Base-by-base conservation (phyloP, 2,113 vertebrate genomes). In the Onychostruthus taczanowskii region DNA sequence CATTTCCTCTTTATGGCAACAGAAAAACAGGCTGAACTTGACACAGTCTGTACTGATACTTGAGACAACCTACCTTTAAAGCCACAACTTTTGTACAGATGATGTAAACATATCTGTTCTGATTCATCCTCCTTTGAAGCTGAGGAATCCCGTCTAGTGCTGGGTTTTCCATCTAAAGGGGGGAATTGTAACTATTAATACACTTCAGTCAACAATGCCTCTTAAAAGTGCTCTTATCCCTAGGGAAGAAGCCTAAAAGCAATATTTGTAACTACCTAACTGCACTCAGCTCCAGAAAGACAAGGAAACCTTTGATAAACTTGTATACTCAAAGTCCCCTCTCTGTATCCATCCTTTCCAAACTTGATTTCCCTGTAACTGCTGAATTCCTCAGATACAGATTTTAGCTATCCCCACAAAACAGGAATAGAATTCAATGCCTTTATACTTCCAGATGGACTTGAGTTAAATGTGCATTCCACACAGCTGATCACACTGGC, bases 101-200 rank as follows among this genome's bases (percentile, higher is more conserved):
- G 98, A 95, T 96, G 98, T 28, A 99, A 98, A 95, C 99, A 99
- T 95, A 99, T 99, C 96, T 99, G 97, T 43, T 98, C 98, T 37
- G 41, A 93, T 47, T 98, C 96, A 31, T 97, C 96, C 46, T 66
- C 96, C 30, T 73, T 72, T 22, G 94, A 33, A 75, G 84, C 49
- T 53, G 84, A 41, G 49, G 94, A 69, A 17, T 64, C 55, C 64
- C 4, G 56, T 49, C 83, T 66, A 52, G 87, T 85, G 62, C 87
- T 96, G 14, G 31, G 75, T 94, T 94, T 97, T 97, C 64, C 95
- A 24, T 95, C 98, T 98, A 91, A 30, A 95, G 23, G 69, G 66
- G 21, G 47, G 58, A 89, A 53, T 89, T 53, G 35, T 5, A 93
- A 85, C 49, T 31, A 67, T 91, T 84, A 87, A 61, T 16, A 75